Evolutionary conservation across 2,888 invertebrate species (phyloP).

Genomic region (Melitaea athalia): DNA sequence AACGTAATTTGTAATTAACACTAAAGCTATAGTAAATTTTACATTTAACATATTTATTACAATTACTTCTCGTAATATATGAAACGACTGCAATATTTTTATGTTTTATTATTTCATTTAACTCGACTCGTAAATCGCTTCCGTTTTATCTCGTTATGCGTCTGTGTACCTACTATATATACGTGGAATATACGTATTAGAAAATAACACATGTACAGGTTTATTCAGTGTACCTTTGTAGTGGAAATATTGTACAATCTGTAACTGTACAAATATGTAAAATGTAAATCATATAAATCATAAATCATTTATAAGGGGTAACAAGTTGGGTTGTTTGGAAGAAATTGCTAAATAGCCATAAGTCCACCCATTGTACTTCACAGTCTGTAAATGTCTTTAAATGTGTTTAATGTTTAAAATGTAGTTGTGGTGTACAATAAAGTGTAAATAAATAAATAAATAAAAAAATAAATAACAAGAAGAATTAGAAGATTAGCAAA

Average conservation of each 20-base stretch:
- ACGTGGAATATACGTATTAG: background rate
- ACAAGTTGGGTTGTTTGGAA: too few relatives aligned
- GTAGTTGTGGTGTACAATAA: too few relatives aligned
- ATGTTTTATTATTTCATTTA: slow-evolving; percentile 6
- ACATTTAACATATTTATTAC: slow-evolving; percentile 11
- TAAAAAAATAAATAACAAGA: too few relatives aligned
- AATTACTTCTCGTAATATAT: background rate
- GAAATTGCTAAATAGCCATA: too few relatives aligned
- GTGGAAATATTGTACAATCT: background rate
- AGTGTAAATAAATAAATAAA: too few relatives aligned
- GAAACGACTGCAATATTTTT: background rate
- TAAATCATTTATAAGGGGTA: too few relatives aligned
- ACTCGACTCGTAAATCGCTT: slow-evolving; percentile 3
- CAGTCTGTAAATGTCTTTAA: too few relatives aligned
- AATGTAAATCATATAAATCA: background rate
- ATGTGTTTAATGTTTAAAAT: too few relatives aligned
- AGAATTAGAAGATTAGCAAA: too few relatives aligned
- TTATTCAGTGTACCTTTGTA: background rate
- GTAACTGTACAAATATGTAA: background rate
- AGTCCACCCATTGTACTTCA: too few relatives aligned
- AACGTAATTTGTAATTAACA: background rate
- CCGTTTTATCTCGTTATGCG: slow-evolving; percentile 11
- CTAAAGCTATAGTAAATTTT: background rate
- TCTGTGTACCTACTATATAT: background rate
- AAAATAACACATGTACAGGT: background rate